Evolutionary conservation across 2,797 vertebrate species (phyloP), one percentile per base, ranked within the genome.

Genomic region (Danio jaintianensis): DNA sequence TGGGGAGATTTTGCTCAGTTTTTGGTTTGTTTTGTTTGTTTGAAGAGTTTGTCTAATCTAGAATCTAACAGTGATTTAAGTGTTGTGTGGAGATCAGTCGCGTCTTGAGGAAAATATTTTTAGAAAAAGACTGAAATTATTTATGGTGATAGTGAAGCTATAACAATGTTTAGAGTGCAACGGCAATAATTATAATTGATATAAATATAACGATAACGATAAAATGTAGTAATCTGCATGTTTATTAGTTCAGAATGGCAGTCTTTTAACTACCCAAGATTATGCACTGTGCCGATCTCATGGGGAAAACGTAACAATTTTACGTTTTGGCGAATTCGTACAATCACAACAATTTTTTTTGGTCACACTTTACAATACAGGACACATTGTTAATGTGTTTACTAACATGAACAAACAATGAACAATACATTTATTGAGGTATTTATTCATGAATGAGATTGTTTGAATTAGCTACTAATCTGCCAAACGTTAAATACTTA

Each of bases 141-240:
- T 87, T 87, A 88, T 82, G 64, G 45, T 61, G 53, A 86, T 77
- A 89, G 81, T 86, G 85, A 83, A 86, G 68, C 79, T 88, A 70
- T 84, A 87, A 73, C 22, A 50, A 71, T 90, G 91, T 92, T 89
- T 86, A 89, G 81, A 89, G 84, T 83, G 85, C 89, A 89, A 88
- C 88, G 87, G 93, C 93, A 94, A 93, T 92, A 94, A 91, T 73
- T 78, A 66, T 80, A 82, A 62, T 69, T 38, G 64, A 80, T 81
- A 73, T 80, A 79, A 62, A n/a, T n/a, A n/a, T 75, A 61, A 81
- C 15, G n/a, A 62, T 78, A 63, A 47, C 63, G 58, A 75, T 69
- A 59, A 75, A 76, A 78, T 79, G 68, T 90, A 92, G 88, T 89
- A 63, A 91, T 90, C 89, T 56, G 93, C 94, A 94, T 94, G 94